A percentile compares a stretch with the other conserved stretches of the same genome.
phyloP scores from a whole-genome alignment of 2,888 invertebrate species.

The Boloria selene region DNA sequence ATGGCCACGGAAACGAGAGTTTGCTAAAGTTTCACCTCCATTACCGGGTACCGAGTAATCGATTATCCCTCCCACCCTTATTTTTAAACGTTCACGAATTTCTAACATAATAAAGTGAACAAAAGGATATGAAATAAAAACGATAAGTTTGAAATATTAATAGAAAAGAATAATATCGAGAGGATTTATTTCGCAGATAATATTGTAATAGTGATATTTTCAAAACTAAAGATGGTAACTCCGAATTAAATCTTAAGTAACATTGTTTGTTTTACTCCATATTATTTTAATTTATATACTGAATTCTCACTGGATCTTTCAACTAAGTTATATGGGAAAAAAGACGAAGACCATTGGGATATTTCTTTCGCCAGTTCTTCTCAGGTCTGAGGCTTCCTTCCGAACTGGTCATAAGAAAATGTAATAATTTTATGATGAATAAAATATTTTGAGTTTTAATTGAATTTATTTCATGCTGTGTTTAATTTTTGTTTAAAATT shows the following conservation, averaged over 20 bases:
- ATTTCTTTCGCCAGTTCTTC: too few species aligned
- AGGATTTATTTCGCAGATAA: too few species aligned
- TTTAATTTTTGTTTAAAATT: slow-evolving; percentile 13
- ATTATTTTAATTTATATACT: not conserved
- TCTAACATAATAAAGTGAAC: not conserved
- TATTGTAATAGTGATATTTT: too few species aligned
- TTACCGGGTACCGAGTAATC: slow-evolving; percentile 46
- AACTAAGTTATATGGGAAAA: slow-evolving; percentile 25
- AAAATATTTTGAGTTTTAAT: too few species aligned
- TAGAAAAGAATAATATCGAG: too few species aligned
- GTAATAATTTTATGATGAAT: too few species aligned
- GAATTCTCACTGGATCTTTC: too few species aligned
- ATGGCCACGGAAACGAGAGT: slow-evolving; percentile 76
- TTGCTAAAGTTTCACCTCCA: slow-evolving; percentile 76
- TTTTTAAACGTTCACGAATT: slow-evolving; percentile 17
- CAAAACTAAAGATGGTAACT: not conserved
- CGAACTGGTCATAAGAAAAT: too few species aligned
- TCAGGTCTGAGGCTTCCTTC: too few species aligned
- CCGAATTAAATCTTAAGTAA: not conserved
- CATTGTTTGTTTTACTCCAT: not conserved
- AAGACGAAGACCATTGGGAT: slow-evolving; percentile 17
- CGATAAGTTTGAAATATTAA: too few species aligned
- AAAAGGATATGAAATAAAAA: not conserved
- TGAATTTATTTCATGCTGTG: slow-evolving; percentile 9
- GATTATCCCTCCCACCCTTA: slow-evolving; percentile 18